Conservation (phyloP, 1,140 invertebrate genomes). For the Brachionus plicatilis region DNA sequence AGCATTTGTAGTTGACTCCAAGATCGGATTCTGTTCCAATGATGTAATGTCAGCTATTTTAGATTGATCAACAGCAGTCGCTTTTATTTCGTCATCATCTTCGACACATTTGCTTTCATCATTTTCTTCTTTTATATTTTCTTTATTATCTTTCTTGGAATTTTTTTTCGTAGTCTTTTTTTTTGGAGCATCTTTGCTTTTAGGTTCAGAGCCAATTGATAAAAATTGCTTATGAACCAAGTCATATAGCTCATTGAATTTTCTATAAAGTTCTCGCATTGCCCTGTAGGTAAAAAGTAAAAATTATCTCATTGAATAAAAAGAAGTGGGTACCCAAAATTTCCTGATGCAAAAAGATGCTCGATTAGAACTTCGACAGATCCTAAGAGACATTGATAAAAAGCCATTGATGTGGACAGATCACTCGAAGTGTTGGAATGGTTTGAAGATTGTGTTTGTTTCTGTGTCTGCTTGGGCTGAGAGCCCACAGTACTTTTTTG, state of each 20-base stretch:
- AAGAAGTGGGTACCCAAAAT: neutral
- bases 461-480: neutral
- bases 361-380: slow-evolving; percentile 1
- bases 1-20: neutral
- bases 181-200: neutral
- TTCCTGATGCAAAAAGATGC: slow-evolving; percentile 17
- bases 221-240: slow-evolving; percentile 1
- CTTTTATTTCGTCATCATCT: slow-evolving; percentile 22
- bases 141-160: slow-evolving; percentile 31
- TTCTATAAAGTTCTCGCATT: neutral
- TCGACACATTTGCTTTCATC: neutral
- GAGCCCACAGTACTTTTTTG: neutral
- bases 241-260: slow-evolving; percentile 20
- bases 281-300: neutral
- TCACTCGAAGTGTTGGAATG: neutral
- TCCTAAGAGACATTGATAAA: slow-evolving; percentile 28
- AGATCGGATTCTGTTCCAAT: neutral
- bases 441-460: neutral
- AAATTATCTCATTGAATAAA: neutral
- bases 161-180: neutral
- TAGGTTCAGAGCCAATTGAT: neutral
- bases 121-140: slow-evolving; percentile 4
- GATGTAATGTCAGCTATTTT: slow-evolving; percentile 17
- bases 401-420: neutral
- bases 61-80: slow-evolving; percentile 21